Evolutionary conservation across 2,888 invertebrate species (phyloP), one percentile per base, ranked within the genome.

Genomic region (Apamea crenata): DNA sequence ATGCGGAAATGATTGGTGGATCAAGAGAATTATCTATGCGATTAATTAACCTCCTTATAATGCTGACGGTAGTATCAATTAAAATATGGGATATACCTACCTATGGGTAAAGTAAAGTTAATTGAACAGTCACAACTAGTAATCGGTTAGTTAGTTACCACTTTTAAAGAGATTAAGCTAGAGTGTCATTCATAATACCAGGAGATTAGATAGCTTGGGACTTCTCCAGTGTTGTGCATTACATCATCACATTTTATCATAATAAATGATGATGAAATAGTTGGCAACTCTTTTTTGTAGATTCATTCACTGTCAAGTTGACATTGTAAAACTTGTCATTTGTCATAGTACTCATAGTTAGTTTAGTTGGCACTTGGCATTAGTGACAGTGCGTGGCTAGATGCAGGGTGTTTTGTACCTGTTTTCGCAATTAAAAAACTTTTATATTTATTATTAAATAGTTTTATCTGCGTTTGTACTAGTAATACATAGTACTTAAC

Each of bases 371-470:
- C n/a, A n/a, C n/a, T n/a, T n/a, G n/a, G n/a, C n/a, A n/a, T n/a
- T n/a, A n/a, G 29, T 78, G 84, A 65, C 74, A 85, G 82, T 82
- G 65, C 66, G 85, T 80, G 70, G 66, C 69, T 53, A 61, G 69
- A 66, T n/a, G 70, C 6, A 18, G 21, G 71, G 36, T 69, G 68
- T 61, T 65, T 53, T 12, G 65, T 47, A 56, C 44, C 1, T 50
- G 56, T 32, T n/a, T 53, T 32, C 40, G n/a, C 36, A 67, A 67
- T 1, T 10, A 18, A 0, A 50, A 61, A 32, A 44, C 14, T 25
- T 61, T 61, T 82, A 3, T 32, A 12, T 21, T 76, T 29, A 44
- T 2, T 67, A 59, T 0, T 82, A 66, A 12, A 74, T 36, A 77
- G 32, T 63, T 77, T 40, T 63, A 63, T 14, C 61, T 29, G 18